Conservation (phyloP, 2,113 vertebrate genomes). For the Lophotis ruficrista region DNA sequence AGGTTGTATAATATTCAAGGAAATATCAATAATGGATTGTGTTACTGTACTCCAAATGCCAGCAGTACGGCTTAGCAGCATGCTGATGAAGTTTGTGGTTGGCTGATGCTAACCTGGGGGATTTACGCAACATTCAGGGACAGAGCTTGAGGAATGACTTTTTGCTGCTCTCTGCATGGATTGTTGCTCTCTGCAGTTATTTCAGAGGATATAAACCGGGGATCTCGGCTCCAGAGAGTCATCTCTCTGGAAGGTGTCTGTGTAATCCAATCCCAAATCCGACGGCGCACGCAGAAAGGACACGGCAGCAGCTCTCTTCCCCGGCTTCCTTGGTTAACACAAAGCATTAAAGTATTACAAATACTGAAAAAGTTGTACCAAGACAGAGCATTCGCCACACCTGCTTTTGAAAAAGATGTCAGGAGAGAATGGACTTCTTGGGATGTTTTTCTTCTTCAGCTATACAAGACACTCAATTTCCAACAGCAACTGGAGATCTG, state of each 20-base stretch:
- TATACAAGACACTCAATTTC: neutral
- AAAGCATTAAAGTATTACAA: neutral
- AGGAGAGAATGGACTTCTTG: neutral
- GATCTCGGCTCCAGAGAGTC: neutral
- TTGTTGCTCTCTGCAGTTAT: neutral
- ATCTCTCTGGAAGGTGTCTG: neutral
- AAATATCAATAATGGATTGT: neutral
- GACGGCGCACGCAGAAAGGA: neutral
- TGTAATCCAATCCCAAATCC: neutral
- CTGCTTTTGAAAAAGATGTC: neutral
- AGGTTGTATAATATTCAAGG: neutral
- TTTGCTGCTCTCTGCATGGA: neutral
- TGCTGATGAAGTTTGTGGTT: neutral
- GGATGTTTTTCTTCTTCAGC: neutral
- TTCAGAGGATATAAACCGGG: neutral
- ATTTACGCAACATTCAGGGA: neutral
- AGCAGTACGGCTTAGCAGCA: rapidly evolving
- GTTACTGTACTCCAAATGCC: neutral
- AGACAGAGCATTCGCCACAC: neutral
- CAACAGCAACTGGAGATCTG: neutral
- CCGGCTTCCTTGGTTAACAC: neutral
- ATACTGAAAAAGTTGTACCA: neutral
- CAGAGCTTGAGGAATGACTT: neutral
- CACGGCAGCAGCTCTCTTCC: neutral
- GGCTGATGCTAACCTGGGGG: neutral